These are phyloP conservation scores for Lycodopsis pacificus DNA, from an alignment of 2,797 vertebrate species.

Conservation along the genomic window DNA sequence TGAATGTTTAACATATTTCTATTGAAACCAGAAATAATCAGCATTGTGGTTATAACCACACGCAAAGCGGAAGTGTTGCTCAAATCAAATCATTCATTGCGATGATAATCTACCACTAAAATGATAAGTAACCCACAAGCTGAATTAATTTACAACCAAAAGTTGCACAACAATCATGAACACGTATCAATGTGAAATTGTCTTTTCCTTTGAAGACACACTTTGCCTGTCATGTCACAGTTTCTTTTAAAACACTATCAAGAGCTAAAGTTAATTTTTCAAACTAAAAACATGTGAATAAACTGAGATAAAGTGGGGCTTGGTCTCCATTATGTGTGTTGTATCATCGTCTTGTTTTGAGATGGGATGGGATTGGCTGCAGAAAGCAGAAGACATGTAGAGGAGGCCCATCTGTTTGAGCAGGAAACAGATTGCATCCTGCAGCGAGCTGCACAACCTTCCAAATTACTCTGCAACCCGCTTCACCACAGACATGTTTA, in stretches of 20 bases:
- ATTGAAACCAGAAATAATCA: neutral
- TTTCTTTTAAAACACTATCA: neutral
- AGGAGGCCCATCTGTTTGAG: slow-evolving; percentile 81
- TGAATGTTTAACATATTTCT: slow-evolving; percentile 21
- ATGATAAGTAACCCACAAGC: neutral
- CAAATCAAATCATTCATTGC: neutral
- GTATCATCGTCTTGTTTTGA: slow-evolving; percentile 46
- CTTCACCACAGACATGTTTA: slow-evolving; percentile 59
- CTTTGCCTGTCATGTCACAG: neutral
- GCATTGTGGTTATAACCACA: slow-evolving; percentile 12
- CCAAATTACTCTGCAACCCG: slow-evolving; percentile 69
- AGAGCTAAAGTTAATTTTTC: neutral
- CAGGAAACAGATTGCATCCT: slow-evolving; percentile 88
- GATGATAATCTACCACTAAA: slow-evolving; percentile 36
- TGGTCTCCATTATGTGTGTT: slow-evolving; percentile 2
- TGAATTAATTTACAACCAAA: neutral
- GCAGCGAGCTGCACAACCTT: slow-evolving; percentile 74
- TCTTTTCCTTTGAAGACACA: neutral
- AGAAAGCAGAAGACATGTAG: slow-evolving; percentile 60
- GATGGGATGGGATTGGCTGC: slow-evolving; percentile 50
- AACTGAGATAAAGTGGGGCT: slow-evolving; percentile 10
- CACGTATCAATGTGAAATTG: neutral
- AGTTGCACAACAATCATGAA: neutral
- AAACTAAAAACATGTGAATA: slow-evolving; percentile 16
- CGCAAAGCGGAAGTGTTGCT: neutral